Conservation (phyloP, 2,797 vertebrate genomes). For the Pantherophis alleghaniensis region DNA sequence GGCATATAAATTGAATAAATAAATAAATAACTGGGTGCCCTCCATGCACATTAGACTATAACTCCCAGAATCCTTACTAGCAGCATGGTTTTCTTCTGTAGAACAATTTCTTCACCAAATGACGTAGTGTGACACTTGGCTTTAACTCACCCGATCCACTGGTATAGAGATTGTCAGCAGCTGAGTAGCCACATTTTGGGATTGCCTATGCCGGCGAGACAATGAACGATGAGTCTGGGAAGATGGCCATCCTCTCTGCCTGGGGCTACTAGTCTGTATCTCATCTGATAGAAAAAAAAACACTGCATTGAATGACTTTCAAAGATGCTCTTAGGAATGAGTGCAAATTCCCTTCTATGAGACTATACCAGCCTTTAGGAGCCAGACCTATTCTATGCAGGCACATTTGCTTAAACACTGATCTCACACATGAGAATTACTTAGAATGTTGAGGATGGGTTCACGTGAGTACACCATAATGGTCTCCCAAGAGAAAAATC, state of each 20-base stretch:
- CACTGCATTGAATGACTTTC: not conserved
- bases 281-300: not conserved
- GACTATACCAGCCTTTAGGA: not conserved
- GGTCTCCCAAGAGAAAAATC: not conserved
- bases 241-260: not conserved
- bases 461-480: not conserved
- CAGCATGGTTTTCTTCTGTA: not conserved
- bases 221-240: not conserved
- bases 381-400: not conserved
- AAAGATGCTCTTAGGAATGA: not conserved
- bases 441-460: not conserved
- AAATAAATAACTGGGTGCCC: not conserved
- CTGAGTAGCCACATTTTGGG: not conserved
- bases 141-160: slow-evolving; percentile 17
- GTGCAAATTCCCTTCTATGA: not conserved
- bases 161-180: slow-evolving; percentile 16
- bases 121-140: not conserved
- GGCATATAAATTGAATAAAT: too few relatives aligned
- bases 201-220: not conserved
- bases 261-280: slow-evolving; percentile 20
- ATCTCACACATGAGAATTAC: not conserved
- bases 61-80: not conserved
- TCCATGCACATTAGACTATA: not conserved
- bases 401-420: not conserved
- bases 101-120: not conserved